Percentiles rank a stretch among this genome's conserved stretches.
Evolutionary conservation across 2,888 invertebrate species (phyloP).

Genomic region (Caenorhabditis drosophilae): DNA sequence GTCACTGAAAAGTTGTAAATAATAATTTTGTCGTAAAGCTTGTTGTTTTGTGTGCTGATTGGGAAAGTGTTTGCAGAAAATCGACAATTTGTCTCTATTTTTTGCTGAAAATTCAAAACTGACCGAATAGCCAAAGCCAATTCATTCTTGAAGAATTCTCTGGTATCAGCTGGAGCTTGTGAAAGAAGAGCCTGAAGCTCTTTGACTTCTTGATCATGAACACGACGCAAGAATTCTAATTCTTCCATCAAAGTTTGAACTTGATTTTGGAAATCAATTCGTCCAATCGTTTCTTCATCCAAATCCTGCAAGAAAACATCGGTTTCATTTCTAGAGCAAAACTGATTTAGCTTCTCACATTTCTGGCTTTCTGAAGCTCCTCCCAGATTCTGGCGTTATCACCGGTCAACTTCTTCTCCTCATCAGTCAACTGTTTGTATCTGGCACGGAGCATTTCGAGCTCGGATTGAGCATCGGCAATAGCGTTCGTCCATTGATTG

Average conservation of each 20-base stretch:
- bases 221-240: slow-evolving; percentile 68
- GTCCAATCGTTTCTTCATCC: slow-evolving; percentile 71
- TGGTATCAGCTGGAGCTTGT: slow-evolving; percentile 68
- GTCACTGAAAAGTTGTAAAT: slow-evolving; percentile 63
- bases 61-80: too few relatives aligned
- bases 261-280: slow-evolving; percentile 70
- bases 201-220: slow-evolving; percentile 69
- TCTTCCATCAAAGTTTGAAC: slow-evolving; percentile 70
- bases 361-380: slow-evolving; percentile 67
- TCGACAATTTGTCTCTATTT: too few relatives aligned
- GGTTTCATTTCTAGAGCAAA: neutral
- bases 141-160: slow-evolving; percentile 73
- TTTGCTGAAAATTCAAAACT: slow-evolving; percentile 51
- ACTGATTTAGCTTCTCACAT: slow-evolving; percentile 35
- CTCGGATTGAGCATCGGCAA: slow-evolving; percentile 68
- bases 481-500: slow-evolving; percentile 63
- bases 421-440: slow-evolving; percentile 68
- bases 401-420: slow-evolving; percentile 65
- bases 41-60: too few relatives aligned
- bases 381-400: slow-evolving; percentile 68
- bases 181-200: slow-evolving; percentile 68
- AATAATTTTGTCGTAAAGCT: neutral
- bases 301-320: slow-evolving; percentile 55
- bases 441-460: slow-evolving; percentile 68
- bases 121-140: slow-evolving; percentile 72